These are phyloP conservation scores for Odontomyia ornata DNA, from an alignment of 2,888 invertebrate species.

Conservation along the genomic window DNA sequence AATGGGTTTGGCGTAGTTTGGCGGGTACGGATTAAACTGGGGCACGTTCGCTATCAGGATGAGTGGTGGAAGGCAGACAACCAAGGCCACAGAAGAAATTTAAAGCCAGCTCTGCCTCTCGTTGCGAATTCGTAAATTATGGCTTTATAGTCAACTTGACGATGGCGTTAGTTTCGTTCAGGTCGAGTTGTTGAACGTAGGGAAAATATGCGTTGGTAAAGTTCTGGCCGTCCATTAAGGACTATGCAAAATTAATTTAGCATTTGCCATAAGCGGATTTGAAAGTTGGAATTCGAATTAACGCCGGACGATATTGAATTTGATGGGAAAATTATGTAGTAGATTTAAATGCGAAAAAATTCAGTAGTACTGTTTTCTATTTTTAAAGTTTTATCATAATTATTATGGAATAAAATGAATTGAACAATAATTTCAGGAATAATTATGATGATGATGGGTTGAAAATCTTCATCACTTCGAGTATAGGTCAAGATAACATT, in stretches of 20 bases:
- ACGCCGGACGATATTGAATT: too few relatives aligned
- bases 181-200: not conserved
- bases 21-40: not conserved
- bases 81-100: not conserved
- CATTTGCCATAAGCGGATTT: not conserved
- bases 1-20: not conserved
- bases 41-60: not conserved
- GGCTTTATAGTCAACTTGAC: not conserved
- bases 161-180: not conserved
- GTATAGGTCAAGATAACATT: too few relatives aligned
- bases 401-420: too few relatives aligned
- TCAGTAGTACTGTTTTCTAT: too few relatives aligned
- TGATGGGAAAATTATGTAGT: too few relatives aligned
- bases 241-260: slow-evolving; percentile 9
- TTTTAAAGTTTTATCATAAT: too few relatives aligned
- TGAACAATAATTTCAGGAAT: too few relatives aligned
- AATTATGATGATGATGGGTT: too few relatives aligned
- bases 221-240: not conserved
- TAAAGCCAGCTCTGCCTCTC: not conserved
- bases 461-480: too few relatives aligned
- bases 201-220: not conserved
- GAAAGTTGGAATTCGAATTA: not conserved
- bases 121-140: not conserved
- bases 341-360: too few relatives aligned
- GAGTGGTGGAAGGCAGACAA: not conserved